Conservation (phyloP, 2,797 vertebrate genomes). For the Oreortyx pictus region DNA sequence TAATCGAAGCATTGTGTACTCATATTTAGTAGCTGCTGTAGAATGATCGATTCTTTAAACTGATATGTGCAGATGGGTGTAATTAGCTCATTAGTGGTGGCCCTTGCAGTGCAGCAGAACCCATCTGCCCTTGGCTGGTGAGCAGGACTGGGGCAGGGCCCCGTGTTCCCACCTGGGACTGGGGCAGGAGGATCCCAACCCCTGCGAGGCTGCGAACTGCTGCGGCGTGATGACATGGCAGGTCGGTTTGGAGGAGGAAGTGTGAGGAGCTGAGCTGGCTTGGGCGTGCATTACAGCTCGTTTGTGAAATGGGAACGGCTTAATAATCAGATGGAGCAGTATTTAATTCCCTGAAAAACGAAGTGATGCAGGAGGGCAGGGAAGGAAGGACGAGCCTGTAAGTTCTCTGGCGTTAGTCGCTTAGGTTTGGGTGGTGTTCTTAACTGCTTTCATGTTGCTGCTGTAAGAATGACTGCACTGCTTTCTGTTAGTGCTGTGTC, state of each 20-base stretch:
- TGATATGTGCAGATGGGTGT: slow-evolving; percentile 39
- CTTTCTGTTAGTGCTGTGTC: not conserved
- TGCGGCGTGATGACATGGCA: slow-evolving; percentile 64
- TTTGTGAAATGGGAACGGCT: not conserved
- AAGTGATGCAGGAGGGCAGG: not conserved
- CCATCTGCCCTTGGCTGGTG: not conserved
- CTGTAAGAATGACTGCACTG: not conserved
- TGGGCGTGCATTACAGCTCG: rapidly evolving
- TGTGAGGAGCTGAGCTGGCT: slow-evolving; percentile 37
- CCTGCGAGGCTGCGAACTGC: not conserved
- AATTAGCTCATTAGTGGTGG: slow-evolving; percentile 3
- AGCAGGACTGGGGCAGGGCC: not conserved
- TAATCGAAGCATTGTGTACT: not conserved
- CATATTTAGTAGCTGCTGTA: not conserved
- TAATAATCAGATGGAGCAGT: rapidly evolving
- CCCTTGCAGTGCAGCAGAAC: not conserved
- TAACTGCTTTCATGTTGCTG: not conserved
- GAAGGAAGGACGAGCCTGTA: not conserved
- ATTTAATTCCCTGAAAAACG: not conserved
- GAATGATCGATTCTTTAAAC: not conserved
- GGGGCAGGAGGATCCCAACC: not conserved
- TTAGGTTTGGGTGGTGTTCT: not conserved
- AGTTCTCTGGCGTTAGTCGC: not conserved
- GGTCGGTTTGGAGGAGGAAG: slow-evolving; percentile 31
- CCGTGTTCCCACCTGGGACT: not conserved